Evolutionary conservation across 1,140 invertebrate genomes (phyloP).

Genomic region (Druon quercuslanigerum): DNA sequence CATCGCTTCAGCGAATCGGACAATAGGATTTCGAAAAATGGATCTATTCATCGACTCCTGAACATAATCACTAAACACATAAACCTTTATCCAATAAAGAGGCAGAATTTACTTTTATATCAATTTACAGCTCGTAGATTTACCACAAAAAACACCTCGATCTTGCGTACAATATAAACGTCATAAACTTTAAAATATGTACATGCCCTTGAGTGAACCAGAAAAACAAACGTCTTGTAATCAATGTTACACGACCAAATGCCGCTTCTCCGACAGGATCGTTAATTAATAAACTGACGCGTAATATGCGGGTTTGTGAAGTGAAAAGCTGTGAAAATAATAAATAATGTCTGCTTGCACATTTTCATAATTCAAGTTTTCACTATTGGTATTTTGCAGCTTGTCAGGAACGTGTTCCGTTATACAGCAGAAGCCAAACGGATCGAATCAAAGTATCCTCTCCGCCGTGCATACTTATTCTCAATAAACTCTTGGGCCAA

Average conservation of each 20-base stretch:
- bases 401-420: conserved; percentile 20
- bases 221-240: conserved; percentile 9
- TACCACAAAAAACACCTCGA: not conserved
- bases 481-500: conserved; percentile 19
- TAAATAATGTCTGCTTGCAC: not conserved
- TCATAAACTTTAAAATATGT: not conserved
- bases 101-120: not conserved
- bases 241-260: not conserved
- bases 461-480: conserved; percentile 27
- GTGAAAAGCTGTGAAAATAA: not conserved
- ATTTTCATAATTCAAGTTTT: conserved; percentile 3
- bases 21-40: conserved; percentile 25
- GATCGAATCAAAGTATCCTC: conserved; percentile 24
- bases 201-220: not conserved
- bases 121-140: conserved; percentile 9
- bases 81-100: conserved; percentile 21
- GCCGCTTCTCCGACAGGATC: not conserved
- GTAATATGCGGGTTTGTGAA: not conserved
- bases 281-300: conserved; percentile 2
- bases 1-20: conserved; percentile 10
- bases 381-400: conserved; percentile 8
- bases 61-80: conserved; percentile 11
- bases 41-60: conserved; percentile 22
- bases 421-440: not conserved
- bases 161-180: not conserved